Base-by-base conservation (phyloP, 1,140 invertebrate genomes). In the Sesamia nonagrioides region DNA sequence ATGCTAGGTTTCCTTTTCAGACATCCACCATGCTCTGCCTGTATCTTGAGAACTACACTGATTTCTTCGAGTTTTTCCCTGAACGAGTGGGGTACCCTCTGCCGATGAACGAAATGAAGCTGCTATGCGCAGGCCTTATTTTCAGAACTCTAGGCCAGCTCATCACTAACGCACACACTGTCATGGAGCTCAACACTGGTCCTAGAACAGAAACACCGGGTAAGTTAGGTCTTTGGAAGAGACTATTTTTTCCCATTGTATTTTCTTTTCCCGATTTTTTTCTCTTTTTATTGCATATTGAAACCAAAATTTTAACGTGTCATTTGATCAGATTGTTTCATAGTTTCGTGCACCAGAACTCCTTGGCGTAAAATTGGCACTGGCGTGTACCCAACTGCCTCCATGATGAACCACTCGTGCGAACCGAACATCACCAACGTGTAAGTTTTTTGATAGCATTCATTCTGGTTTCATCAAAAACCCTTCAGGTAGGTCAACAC, bases 331-430 rank as follows among this genome's bases (percentile, higher is more conserved):
- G 18, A 5, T 58, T 66, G 17, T 66, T 18, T 66, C 18, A 6
- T 11, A 66, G 61, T 21, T 9, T 37, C 61, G n/a, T 61, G 60
- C 37, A 42, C 37, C n/a, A 1, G 17, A 2, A 66, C 5, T 11
- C 61, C 61, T 6, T 66, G 61, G 61, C 37, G 97, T 50, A 94
- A 98, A 50, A 6, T 58, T 0, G 98, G 97, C 11, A 97, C 97
- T 35, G 98, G 97, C 0, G 98, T 98, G 87, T 99, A 98, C 95
- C 97, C 98, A 0, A 97, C 97, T n/a, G 97, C 97, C 9, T 98
- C 97, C 87, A 97, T 98, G 95, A 97, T 98, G 97, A 99, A 99
- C 92, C 98, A 99, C 95, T 98, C 98, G 13, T 99, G 98, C 91
- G 96, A 98, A 90, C 97, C 98, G 7, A 97, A 97, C 88, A 97